A percentile compares a stretch with the other conserved stretches of the same genome.
Conservation (phyloP, 2,888 invertebrate genomes). For the Caenorhabditis parvicauda region DNA sequence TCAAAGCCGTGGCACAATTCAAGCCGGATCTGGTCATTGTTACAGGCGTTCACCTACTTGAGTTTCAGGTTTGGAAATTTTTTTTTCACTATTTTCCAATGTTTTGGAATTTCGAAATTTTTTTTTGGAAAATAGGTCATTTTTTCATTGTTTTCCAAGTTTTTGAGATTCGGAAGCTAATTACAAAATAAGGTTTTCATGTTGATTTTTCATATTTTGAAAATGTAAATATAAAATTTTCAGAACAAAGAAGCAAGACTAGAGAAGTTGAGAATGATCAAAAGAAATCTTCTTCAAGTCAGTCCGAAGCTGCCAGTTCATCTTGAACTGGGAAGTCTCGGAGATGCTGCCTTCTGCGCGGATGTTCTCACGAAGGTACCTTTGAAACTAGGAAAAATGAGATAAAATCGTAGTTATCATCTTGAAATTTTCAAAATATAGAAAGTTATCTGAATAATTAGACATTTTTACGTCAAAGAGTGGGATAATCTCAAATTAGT, state of each 20-base stretch:
- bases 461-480: neutral
- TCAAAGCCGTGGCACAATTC: slow-evolving; percentile 61
- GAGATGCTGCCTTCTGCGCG: slow-evolving; percentile 61
- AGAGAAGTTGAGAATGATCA: slow-evolving; percentile 61
- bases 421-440: too few relatives aligned
- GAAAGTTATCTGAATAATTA: too few relatives aligned
- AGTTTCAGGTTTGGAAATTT: slow-evolving; percentile 55
- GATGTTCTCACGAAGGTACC: slow-evolving; percentile 63
- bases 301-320: slow-evolving; percentile 64
- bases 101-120: neutral
- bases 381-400: too few relatives aligned
- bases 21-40: slow-evolving; percentile 65
- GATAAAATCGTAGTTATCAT: too few relatives aligned
- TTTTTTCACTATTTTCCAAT: neutral
- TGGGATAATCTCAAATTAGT: too few relatives aligned
- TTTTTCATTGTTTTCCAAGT: neutral
- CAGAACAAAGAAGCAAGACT: slow-evolving; percentile 51
- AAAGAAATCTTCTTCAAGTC: slow-evolving; percentile 61
- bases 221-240: neutral
- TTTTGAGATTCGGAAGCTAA: too few relatives aligned
- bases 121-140: neutral
- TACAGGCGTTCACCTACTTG: slow-evolving; percentile 65
- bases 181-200: slow-evolving; percentile 1
- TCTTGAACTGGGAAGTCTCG: slow-evolving; percentile 66
- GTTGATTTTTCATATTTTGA: neutral